Base-by-base conservation (phyloP, 2,888 invertebrate species). In the Asteroscopus sphinx region DNA sequence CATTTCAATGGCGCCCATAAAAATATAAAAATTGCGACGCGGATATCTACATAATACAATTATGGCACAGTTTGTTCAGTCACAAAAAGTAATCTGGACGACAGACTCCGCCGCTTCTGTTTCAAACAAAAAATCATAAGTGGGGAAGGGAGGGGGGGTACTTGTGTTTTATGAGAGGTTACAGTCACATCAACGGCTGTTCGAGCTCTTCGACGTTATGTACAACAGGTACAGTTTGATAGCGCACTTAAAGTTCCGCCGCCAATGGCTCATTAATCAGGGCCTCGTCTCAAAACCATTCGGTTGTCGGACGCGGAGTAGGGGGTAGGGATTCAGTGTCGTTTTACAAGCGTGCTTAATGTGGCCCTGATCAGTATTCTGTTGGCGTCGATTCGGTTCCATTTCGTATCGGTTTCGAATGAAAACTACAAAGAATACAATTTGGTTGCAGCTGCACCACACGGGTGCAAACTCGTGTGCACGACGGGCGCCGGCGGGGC, bases 1-100 rank as follows among this genome's bases (percentile, higher is more conserved):
- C 33, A 32, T 52, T 52, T 52, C 51, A 54, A 58, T 51, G 51
- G 44, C 16, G 25, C 15, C 9, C 37, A 49, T 68, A 41, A 63
- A 54, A 54, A 58, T 41, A 64, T 37, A 63, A 48, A 60, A 67
- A 40, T 42, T 33, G 35, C n/a, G 39, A n/a, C 9, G 15, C 33
- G 11, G 44, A 58, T 63, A 30, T 58, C 33, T 58, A 51, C 47
- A 25, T 68, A 58, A 68, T 51, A 58, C 47, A 54, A 63, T 63
- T 51, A 63, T 42, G 56, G 45, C 30, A 15, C 42, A 52, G 33
- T 47, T 68, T 40, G 49, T 36, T 32, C 32, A 32, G 32, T 36
- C 25, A 45, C 32, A 52, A 53, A 61, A 57, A 26, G 48, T 45
- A 62, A 62, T 68, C 52, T 49, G 28, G 28, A 25, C 26, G 37